These are phyloP conservation scores for Drosophila azteca DNA, from an alignment of 1,140 invertebrate genomes.

Conservation along the genomic window DNA sequence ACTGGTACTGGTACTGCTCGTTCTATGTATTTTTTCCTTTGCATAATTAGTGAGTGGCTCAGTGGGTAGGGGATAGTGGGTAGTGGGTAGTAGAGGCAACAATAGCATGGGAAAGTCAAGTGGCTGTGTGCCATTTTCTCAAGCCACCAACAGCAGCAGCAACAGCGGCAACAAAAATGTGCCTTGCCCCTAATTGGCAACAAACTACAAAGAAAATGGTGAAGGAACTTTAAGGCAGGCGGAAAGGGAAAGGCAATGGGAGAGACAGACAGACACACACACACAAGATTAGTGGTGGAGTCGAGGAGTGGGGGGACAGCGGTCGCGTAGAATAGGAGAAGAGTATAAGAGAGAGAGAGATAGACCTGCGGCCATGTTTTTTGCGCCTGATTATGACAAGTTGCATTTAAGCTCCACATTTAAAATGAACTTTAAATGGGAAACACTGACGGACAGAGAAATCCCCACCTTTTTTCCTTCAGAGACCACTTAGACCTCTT, in stretches of 20 bases:
- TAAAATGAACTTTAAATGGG: conserved; percentile 58
- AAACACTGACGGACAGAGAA: conserved; percentile 18
- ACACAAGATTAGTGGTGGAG: background rate
- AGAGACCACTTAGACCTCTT: too few species aligned
- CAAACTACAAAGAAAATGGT: conserved; percentile 45
- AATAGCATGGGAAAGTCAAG: conserved; percentile 63
- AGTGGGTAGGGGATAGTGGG: conserved; percentile 31
- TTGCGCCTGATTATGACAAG: conserved; percentile 28
- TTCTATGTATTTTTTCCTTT: conserved; percentile 32
- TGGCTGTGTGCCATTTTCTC: conserved; percentile 78
- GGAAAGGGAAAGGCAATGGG: background rate
- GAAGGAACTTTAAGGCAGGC: conserved; percentile 44
- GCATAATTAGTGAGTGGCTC: conserved; percentile 79
- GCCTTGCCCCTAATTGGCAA: conserved; percentile 66
- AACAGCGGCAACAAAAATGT: conserved; percentile 36
- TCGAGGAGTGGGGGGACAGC: background rate
- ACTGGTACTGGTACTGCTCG: background rate
- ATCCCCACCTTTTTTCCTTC: background rate
- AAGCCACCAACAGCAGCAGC: conserved; percentile 46
- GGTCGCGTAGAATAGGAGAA: too few species aligned
- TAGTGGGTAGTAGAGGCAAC: conserved; percentile 49
- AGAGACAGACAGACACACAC: background rate
- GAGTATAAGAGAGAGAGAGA: conserved; percentile 1
- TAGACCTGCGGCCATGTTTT: conserved; percentile 31
- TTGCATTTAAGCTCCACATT: conserved; percentile 62